These are phyloP conservation scores for Eristalis tenax DNA, from an alignment of 2,888 invertebrate genomes.

Conservation along the genomic window DNA sequence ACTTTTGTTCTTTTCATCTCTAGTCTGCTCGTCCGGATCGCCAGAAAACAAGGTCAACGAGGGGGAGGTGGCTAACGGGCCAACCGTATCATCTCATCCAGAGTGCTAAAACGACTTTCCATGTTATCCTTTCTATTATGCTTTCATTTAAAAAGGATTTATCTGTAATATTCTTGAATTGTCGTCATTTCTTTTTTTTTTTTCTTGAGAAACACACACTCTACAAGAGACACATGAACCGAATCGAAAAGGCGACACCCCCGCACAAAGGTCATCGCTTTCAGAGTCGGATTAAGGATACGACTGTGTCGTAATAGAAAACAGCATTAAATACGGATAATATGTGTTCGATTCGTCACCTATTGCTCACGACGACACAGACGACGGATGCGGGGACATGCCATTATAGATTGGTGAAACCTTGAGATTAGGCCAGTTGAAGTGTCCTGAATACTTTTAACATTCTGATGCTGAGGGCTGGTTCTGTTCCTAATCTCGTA, in stretches of 20 bases:
- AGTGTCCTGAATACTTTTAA: neutral
- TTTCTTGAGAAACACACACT: neutral
- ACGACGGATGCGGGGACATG: neutral
- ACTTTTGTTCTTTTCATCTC: constrained; percentile 24
- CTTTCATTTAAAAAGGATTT: constrained; percentile 70
- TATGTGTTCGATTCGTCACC: constrained; percentile 52
- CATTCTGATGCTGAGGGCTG: neutral
- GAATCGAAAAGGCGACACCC: neutral
- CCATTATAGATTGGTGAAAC: neutral
- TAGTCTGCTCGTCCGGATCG: neutral
- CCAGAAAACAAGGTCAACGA: constrained; percentile 5
- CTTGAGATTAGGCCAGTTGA: constrained; percentile 13
- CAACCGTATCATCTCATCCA: neutral
- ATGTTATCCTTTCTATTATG: constrained; percentile 71
- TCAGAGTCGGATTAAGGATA: constrained; percentile 49
- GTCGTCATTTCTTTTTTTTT: constrained; percentile 46
- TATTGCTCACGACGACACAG: neutral
- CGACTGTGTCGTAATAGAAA: constrained; percentile 48
- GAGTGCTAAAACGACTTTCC: constrained; percentile 70
- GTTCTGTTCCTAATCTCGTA: constrained; percentile 23
- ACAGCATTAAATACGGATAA: constrained; percentile 56
- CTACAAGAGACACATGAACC: neutral
- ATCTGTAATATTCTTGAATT: constrained; percentile 68
- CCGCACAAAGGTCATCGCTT: constrained; percentile 38
- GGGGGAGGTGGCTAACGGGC: constrained; percentile 7